Evolutionary conservation across 2,888 invertebrate species (phyloP).

Genomic region (Acanthosoma haemorrhoidale): DNA sequence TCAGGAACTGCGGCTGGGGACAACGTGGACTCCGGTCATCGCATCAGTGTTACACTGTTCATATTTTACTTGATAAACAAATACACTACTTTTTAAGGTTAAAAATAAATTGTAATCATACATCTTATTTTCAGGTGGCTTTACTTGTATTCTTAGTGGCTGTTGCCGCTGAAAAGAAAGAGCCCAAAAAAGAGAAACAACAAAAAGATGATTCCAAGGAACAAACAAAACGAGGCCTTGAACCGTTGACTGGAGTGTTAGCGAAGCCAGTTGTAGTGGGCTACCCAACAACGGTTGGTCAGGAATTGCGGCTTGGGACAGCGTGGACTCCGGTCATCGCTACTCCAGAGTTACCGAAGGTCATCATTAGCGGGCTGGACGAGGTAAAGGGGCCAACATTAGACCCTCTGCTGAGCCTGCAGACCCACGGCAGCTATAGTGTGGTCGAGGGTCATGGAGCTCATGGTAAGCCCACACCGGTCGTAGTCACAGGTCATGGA

Average conservation of each 20-base stretch:
- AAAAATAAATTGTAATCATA: too few relatives aligned
- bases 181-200: not conserved
- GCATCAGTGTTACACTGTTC: too few relatives aligned
- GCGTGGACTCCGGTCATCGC: constrained; percentile 21
- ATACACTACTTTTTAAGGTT: too few relatives aligned
- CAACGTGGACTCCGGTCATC: constrained; percentile 17
- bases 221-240: constrained; percentile 5
- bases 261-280: constrained; percentile 3
- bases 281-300: not conserved
- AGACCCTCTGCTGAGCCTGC: not conserved
- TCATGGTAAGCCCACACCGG: not conserved
- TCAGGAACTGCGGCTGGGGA: not conserved
- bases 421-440: not conserved
- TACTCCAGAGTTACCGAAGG: not conserved
- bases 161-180: not conserved
- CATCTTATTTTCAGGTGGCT: constrained; percentile 19
- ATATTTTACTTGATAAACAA: too few relatives aligned
- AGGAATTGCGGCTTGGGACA: not conserved
- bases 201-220: not conserved
- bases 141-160: not conserved
- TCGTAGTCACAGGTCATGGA: not conserved
- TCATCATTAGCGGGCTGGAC: not conserved
- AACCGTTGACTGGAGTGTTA: not conserved
- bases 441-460: not conserved
- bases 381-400: not conserved